These are phyloP conservation scores for Sinelater perroti DNA, from an alignment of 2,888 invertebrate genomes.

Conservation along the genomic window DNA sequence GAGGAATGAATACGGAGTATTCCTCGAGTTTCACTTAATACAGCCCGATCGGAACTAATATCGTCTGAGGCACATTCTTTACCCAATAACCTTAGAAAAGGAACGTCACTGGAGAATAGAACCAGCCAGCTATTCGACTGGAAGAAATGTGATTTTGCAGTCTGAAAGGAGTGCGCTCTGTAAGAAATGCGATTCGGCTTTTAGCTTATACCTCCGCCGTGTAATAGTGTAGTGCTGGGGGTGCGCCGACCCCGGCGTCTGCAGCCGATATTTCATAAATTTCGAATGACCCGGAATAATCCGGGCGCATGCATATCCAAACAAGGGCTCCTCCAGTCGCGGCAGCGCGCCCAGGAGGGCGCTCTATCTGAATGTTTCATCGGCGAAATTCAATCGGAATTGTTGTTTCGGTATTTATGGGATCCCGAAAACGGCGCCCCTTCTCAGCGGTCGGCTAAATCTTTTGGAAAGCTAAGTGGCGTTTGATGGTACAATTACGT, in stretches of 20 bases:
- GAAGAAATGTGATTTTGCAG: conserved; percentile 39
- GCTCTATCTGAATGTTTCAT: conserved; percentile 14
- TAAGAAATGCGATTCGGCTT: conserved; percentile 37
- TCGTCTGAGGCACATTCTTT: conserved; percentile 22
- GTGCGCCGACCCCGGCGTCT: conserved; percentile 8
- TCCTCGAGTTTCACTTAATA: conserved; percentile 14
- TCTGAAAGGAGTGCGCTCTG: conserved; percentile 25
- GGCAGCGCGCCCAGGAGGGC: not conserved
- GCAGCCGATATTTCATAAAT: conserved; percentile 28
- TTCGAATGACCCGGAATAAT: conserved; percentile 22
- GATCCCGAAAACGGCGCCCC: too few relatives aligned
- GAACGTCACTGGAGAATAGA: conserved; percentile 33
- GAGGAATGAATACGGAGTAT: too few relatives aligned
- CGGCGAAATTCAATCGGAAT: conserved; percentile 3
- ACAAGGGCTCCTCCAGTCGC: conserved; percentile 15
- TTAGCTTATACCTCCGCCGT: conserved; percentile 29
- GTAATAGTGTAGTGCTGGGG: conserved; percentile 20
- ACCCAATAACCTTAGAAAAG: conserved; percentile 23
- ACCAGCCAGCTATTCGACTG: conserved; percentile 32
- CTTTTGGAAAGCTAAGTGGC: too few relatives aligned
- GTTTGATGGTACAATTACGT: too few relatives aligned
- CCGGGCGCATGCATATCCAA: conserved; percentile 15
- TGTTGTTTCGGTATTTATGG: not conserved
- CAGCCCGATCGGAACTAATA: conserved; percentile 24
- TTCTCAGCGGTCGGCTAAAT: too few relatives aligned